Conservation (phyloP, 2,113 vertebrate genomes). For the Struthidea cinerea region DNA sequence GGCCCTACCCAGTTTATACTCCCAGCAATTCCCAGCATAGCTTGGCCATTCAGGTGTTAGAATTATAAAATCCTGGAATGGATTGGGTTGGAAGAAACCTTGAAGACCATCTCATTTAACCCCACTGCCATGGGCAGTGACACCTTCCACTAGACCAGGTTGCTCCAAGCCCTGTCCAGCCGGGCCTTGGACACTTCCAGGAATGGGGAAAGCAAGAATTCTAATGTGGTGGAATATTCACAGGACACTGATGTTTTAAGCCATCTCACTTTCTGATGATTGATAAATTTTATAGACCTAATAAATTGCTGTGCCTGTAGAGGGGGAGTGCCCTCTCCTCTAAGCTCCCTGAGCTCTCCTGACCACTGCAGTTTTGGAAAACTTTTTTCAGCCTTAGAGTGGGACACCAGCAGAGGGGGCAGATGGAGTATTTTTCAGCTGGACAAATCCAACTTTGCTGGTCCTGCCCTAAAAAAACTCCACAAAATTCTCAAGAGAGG, state of each 20-base stretch:
- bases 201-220: not conserved
- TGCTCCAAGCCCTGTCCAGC: not conserved
- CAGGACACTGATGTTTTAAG: not conserved
- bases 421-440: not conserved
- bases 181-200: not conserved
- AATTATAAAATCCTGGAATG: not conserved
- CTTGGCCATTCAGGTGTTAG: not conserved
- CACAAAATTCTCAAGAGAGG: not conserved
- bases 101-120: not conserved
- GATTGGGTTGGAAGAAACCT: not conserved
- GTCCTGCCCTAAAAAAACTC: accelerated
- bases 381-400: not conserved
- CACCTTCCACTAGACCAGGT: not conserved
- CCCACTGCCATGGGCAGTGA: not conserved
- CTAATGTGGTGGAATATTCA: not conserved
- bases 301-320: accelerated
- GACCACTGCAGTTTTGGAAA: not conserved
- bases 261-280: accelerated
- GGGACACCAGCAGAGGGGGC: slow-evolving; percentile 25
- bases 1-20: too few relatives aligned
- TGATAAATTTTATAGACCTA: accelerated
- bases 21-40: not conserved
- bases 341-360: not conserved
- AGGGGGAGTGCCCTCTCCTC: not conserved
- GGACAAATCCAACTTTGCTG: too few relatives aligned